Evolutionary conservation across 2,113 vertebrate species (phyloP).

Genomic region (Halcyon malimbica): DNA sequence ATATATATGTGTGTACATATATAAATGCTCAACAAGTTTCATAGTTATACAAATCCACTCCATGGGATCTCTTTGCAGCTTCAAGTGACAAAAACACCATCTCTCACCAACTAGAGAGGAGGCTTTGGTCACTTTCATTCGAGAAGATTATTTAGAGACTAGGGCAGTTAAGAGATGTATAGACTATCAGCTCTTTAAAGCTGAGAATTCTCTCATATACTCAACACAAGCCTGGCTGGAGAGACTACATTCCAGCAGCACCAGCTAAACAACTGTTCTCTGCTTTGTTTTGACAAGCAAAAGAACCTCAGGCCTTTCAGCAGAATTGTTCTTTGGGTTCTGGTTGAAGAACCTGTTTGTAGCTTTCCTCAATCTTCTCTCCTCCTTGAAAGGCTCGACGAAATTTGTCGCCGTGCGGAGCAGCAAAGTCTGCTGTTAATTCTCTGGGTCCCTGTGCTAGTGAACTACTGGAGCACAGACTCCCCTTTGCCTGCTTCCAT

Average conservation of each 20-base stretch:
- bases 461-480: neutral
- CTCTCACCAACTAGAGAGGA: neutral
- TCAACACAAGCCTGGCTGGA: neutral
- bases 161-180: neutral
- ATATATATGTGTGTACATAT: neutral
- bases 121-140: neutral
- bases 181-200: neutral
- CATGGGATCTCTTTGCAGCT: fast-evolving
- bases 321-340: neutral
- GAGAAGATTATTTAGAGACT: neutral
- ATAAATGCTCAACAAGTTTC: neutral
- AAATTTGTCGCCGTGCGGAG: neutral
- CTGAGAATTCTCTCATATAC: neutral
- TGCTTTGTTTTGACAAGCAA: neutral
- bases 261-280: neutral
- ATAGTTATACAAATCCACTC: neutral
- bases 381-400: neutral
- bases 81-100: neutral
- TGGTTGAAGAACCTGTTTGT: neutral
- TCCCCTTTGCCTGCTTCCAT: neutral
- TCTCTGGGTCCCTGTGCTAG: neutral
- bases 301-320: neutral
- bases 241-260: slow-evolving; percentile 25
- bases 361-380: neutral
- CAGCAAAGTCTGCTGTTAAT: neutral